Base-by-base conservation (phyloP, 1,140 invertebrate genomes). In the Papilio polyxenes region DNA sequence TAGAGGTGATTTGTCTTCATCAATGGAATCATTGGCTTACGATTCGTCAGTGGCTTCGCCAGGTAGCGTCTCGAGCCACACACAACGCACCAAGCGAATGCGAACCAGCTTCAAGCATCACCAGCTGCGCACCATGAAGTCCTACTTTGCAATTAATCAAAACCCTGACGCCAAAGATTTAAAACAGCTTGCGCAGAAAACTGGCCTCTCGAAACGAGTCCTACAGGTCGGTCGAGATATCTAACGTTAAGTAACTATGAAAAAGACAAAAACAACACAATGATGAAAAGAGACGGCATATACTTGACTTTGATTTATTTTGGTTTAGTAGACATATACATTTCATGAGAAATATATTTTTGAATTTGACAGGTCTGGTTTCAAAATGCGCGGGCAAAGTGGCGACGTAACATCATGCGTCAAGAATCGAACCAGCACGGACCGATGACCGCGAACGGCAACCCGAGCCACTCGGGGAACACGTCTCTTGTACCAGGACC, bases 41-140 rank as follows among this genome's bases (percentile, higher is more conserved):
- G 96, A 97, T 85, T 96, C 96, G 10, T 97, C 96, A 10, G 96
- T 96, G 37, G 96, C 96, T 3, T 97, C 97, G 0, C 97, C 97
- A 0, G 96, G 96, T 0, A 96, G 95, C 79, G 95, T 95, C 17
- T 94, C 95, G 1, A 94, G 95, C 8, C 95, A 95, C 87, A 90
- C 90, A 11, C 93, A 94, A 88, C 91, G 97, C 80, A 98, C 98
- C 44, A 99, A 99, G 93, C 96, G 98, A 74, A 98, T 99, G 97
- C 95, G 98, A 59, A 99, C 98, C n/a, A 98, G 98, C 85, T 99
- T 99, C 95, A 99, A 99, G 89, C 98, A 99, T 91, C 98, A 99
- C 93, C 98, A 99, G 90, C 95, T 99, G n/a, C 94, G 98, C 75
- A 99, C 98, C 2, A 99, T 99, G 98, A 99, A 99, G 94, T 98